These are phyloP conservation scores for Gouania willdenowi DNA, from an alignment of 2,797 vertebrate species.

Conservation along the genomic window DNA sequence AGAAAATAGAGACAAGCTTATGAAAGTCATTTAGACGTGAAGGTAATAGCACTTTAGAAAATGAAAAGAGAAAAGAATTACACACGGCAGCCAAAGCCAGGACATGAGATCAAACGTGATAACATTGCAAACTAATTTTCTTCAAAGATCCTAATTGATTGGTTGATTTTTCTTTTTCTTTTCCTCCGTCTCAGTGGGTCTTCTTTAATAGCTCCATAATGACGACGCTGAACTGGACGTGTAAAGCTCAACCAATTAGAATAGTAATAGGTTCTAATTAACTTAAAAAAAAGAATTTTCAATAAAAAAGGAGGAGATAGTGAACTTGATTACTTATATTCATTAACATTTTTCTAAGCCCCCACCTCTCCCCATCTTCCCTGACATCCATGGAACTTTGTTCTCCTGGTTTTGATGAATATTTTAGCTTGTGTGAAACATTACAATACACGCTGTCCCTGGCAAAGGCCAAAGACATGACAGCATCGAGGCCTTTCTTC, in stretches of 20 bases:
- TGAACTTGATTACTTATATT: conserved; percentile 94
- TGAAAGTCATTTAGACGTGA: conserved; percentile 18
- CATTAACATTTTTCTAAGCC: conserved; percentile 86
- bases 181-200: conserved; percentile 63
- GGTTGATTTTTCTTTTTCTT: conserved; percentile 75
- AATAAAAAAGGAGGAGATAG: conserved; percentile 87
- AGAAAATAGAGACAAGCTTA: no score
- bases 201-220: conserved; percentile 79
- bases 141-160: conserved; percentile 77
- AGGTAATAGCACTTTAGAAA: conserved; percentile 26
- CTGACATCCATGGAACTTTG: conserved; percentile 58
- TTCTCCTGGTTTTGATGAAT: conserved; percentile 65
- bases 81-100: conserved; percentile 48
- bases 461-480: conserved; percentile 59
- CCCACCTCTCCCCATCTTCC: conserved; percentile 17
- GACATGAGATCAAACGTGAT: conserved; percentile 72
- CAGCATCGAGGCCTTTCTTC: conserved; percentile 44
- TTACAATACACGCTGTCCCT: conserved; percentile 51
- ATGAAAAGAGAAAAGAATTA: conserved; percentile 21
- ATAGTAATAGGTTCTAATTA: conserved; percentile 98
- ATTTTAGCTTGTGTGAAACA: conserved; percentile 63
- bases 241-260: conserved; percentile 91
- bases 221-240: conserved; percentile 77
- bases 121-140: conserved; percentile 70
- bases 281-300: conserved; percentile 85